Base-by-base conservation (phyloP, 2,113 vertebrate species). In the Calonectris borealis region DNA sequence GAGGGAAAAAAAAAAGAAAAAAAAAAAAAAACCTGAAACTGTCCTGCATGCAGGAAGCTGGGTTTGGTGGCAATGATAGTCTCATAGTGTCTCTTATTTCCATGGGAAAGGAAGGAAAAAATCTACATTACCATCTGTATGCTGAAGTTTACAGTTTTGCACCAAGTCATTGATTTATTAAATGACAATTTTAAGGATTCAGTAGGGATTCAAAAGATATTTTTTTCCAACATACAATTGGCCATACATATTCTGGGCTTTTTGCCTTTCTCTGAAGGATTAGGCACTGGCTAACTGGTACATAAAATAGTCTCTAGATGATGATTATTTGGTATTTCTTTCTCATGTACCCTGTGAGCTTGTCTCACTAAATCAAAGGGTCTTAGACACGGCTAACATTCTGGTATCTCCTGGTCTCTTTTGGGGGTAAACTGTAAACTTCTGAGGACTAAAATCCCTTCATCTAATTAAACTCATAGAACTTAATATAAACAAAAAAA, bases 1-100 rank as follows among this genome's bases (percentile, higher is more conserved):
- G 10, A 4, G 3, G 3, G 4, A 17, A 2, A 3, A 27, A 22
- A 7, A 34, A 10, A 12, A 84, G 18, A 8, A 13, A 17, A 2
- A 3, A 27, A 22, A 20, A 2, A 3, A 27, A 22, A 6, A 34
- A 13, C 14, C 12, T 22, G 22, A 62, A 75, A 40, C 17, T 21
- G 10, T 29, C 15, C 25, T 55, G 20, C 25, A 25, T 1, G 6
- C 20, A 77, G 58, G 31, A 69, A 65, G 8, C 22, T 62, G 54
- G 15, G 7, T 34, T 78, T 87, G 17, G 19, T 77, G 58, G 21
- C 48, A 83, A 4, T 19, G 8, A 60, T 3, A 32, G 29, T 44
- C 8, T 57, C 44, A 20, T 0, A 16, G 25, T 29, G 10, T 31
- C 62, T 57, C 54, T 62, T 16, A 65, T 19, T 52, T 83, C 46